phyloP scores from a whole-genome alignment of 2,888 invertebrate genomes.

The Gandaritis pyraliata region DNA sequence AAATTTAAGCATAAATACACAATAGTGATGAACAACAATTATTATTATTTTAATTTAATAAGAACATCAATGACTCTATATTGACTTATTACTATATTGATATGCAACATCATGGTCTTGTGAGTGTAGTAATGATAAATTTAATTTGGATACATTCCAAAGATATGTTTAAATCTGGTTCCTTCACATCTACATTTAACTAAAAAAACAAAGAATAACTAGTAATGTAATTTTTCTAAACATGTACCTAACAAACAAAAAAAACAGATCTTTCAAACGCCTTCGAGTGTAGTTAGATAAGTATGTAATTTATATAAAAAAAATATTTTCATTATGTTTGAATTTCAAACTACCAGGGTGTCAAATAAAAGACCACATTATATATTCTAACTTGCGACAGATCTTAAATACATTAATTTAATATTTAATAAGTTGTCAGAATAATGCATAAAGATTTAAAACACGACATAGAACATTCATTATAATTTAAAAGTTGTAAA shows the following conservation, averaged over 20 bases:
- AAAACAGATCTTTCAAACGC: no score
- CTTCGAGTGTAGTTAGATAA: no score
- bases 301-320: no score
- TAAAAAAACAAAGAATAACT: background rate
- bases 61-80: constrained; percentile 51
- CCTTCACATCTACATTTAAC: constrained; percentile 1
- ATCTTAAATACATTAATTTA: constrained; percentile 49
- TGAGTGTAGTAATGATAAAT: constrained; percentile 23
- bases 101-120: constrained; percentile 64
- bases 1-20: constrained; percentile 43
- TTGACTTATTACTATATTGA: constrained; percentile 61
- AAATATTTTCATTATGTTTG: no score
- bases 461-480: constrained; percentile 36
- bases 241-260: no score
- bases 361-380: background rate
- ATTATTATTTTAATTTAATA: constrained; percentile 17
- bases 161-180: constrained; percentile 22
- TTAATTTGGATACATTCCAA: constrained; percentile 10
- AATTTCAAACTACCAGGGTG: no score
- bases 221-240: no score
- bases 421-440: constrained; percentile 43
- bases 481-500: constrained; percentile 23
- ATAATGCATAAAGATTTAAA: constrained; percentile 22
- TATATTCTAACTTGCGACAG: constrained; percentile 70
- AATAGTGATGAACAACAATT: constrained; percentile 47